phyloP scores from a whole-genome alignment of 2,797 vertebrate species.

The Champsocephalus esox region DNA sequence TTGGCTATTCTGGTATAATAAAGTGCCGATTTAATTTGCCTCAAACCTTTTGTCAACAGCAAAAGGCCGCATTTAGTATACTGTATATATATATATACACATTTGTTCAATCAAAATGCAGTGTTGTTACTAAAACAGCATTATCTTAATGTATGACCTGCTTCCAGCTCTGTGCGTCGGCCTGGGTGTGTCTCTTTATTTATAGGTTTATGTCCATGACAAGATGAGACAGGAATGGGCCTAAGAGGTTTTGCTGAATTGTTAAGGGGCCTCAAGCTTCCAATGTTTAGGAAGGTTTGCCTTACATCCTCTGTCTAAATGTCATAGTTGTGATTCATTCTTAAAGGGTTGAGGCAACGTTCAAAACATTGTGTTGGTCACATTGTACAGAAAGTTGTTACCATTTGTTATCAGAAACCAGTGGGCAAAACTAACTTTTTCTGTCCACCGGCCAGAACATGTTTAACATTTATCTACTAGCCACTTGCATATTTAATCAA shows the following conservation, averaged over 20 bases:
- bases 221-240: background rate
- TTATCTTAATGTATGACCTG: too few species aligned
- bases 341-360: background rate
- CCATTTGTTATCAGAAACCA: background rate
- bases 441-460: too few species aligned
- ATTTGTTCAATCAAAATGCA: background rate
- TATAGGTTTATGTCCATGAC: background rate
- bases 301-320: too few species aligned
- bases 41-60: background rate
- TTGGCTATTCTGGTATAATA: background rate
- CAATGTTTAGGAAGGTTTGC: too few species aligned
- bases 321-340: too few species aligned
- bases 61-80: background rate
- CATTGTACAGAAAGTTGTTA: background rate
- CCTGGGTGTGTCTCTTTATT: background rate
- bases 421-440: too few species aligned
- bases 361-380: background rate
- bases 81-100: too few species aligned
- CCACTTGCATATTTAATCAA: too few species aligned
- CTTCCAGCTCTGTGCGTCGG: too few species aligned
- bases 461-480: too few species aligned
- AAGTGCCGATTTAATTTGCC: constrained; percentile 8
- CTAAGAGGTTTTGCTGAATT: too few species aligned
- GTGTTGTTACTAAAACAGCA: constrained; percentile 4
- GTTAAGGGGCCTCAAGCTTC: too few species aligned